Evolutionary conservation across 2,888 invertebrate genomes (phyloP).

Genomic region (Meiosimyza platycephala): DNA sequence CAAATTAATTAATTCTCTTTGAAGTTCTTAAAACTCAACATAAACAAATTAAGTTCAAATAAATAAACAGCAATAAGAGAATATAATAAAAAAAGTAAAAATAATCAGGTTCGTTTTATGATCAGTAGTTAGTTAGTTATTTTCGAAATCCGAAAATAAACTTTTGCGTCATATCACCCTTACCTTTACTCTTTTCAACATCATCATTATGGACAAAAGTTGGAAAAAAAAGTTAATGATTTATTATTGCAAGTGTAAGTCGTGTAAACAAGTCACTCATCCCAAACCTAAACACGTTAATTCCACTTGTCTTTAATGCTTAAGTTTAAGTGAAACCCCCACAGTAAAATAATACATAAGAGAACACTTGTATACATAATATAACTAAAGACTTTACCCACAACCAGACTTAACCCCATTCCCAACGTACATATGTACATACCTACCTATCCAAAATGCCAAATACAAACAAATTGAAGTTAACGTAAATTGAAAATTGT

Average conservation of each 20-base stretch:
- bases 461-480: too few species aligned
- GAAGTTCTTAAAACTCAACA: too few species aligned
- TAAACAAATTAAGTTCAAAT: too few species aligned
- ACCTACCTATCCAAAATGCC: background rate
- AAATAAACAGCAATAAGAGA: too few species aligned
- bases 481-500: constrained; percentile 44
- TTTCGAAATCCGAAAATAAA: too few species aligned
- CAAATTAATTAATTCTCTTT: too few species aligned
- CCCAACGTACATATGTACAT: constrained; percentile 5
- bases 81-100: too few species aligned
- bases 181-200: background rate
- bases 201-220: constrained; percentile 19
- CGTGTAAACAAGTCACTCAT: constrained; percentile 64
- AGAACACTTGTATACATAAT: background rate
- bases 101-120: too few species aligned
- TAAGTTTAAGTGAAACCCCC: constrained; percentile 7
- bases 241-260: constrained; percentile 62
- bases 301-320: constrained; percentile 54
- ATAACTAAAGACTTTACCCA: background rate
- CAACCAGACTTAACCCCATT: background rate
- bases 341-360: background rate
- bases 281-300: constrained; percentile 51
- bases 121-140: too few species aligned
- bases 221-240: constrained; percentile 51
- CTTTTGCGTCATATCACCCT: too few species aligned